Evolutionary conservation across 2,888 invertebrate species (phyloP).

Genomic region (Diplazon laetatorius): DNA sequence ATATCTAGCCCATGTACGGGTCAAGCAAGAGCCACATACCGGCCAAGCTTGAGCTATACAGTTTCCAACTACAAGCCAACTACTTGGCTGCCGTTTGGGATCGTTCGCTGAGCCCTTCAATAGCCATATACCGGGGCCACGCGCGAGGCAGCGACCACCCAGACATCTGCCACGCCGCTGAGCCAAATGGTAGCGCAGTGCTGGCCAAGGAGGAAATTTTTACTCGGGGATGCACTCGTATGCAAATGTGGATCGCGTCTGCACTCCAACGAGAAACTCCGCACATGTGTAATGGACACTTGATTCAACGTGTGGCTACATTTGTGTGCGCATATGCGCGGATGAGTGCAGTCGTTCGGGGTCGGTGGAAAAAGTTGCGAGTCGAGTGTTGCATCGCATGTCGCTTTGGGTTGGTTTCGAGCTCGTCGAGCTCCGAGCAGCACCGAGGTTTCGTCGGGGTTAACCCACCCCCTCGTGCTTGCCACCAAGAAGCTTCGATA

Average conservation of each 20-base stretch:
- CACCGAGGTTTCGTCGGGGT: constrained; percentile 52
- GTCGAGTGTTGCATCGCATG: constrained; percentile 40
- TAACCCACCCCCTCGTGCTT: constrained; percentile 33
- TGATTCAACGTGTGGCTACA: background rate
- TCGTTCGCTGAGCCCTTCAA: no score
- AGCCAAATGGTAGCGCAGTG: no score
- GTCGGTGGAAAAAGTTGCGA: constrained; percentile 52
- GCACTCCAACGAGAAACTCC: constrained; percentile 19
- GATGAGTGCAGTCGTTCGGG: constrained; percentile 5
- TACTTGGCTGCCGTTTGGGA: no score
- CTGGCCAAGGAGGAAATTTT: constrained; percentile 25
- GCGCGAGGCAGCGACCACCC: no score
- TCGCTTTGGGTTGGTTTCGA: constrained; percentile 37
- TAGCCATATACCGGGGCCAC: no score
- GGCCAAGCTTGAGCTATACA: no score
- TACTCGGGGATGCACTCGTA: constrained; percentile 47
- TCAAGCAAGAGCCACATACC: no score
- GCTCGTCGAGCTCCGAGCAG: constrained; percentile 40
- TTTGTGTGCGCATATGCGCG: background rate
- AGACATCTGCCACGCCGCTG: no score
- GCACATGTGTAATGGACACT: constrained; percentile 8
- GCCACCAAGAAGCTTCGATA: constrained; percentile 58
- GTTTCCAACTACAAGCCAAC: no score
- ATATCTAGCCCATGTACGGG: no score
- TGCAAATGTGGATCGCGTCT: constrained; percentile 49